Conservation (phyloP, 2,797 vertebrate species). For the Lepidocolaptes lacrymiger region DNA sequence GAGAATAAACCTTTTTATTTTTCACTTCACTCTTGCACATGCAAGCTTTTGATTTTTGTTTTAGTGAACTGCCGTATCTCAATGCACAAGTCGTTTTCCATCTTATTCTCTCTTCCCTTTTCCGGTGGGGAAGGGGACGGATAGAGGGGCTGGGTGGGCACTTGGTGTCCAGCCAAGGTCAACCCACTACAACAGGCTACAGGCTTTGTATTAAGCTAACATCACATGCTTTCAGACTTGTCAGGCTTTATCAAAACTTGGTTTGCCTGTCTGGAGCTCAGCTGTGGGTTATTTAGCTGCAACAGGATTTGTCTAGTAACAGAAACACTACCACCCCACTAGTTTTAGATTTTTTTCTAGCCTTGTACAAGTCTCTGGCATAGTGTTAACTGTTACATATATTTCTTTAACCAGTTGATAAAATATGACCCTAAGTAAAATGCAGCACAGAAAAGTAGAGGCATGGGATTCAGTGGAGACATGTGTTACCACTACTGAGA, state of each 20-base stretch:
- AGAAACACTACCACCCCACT: neutral
- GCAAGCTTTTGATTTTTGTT: too few species aligned
- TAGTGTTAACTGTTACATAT: neutral
- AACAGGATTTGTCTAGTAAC: neutral
- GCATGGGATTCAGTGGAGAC: neutral
- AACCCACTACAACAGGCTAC: neutral
- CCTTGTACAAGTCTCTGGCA: neutral
- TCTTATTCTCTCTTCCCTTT: too few species aligned
- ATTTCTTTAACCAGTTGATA: neutral
- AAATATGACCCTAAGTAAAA: neutral
- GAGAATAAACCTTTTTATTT: too few species aligned
- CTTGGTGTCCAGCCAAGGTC: too few species aligned
- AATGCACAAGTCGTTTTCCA: too few species aligned
- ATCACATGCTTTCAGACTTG: neutral
- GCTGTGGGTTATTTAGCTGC: neutral
- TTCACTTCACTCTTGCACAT: too few species aligned
- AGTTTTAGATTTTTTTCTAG: neutral
- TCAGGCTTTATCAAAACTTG: neutral
- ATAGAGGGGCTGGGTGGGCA: too few species aligned
- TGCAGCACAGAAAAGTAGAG: neutral
- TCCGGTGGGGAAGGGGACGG: too few species aligned
- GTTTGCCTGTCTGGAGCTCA: neutral
- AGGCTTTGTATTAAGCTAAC: neutral
- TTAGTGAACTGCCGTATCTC: too few species aligned
- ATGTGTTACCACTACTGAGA: neutral